A percentile compares a stretch with the other conserved stretches of the same genome.
These are phyloP conservation scores for Drosophila percnosoma DNA, from an alignment of 2,888 invertebrate species.

Conservation along the genomic window DNA sequence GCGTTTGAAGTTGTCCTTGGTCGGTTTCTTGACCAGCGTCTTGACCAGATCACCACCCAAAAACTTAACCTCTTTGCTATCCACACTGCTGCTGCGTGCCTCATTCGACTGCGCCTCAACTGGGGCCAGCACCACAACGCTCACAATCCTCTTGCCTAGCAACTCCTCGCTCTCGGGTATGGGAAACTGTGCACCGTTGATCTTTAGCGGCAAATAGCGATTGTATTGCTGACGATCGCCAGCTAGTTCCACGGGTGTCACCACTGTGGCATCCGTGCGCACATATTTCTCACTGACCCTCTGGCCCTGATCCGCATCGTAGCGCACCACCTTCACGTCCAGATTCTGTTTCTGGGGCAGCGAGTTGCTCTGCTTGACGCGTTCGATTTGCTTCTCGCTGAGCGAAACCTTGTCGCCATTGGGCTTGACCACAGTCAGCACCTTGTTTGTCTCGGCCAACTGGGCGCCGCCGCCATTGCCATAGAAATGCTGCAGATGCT, in stretches of 20 bases:
- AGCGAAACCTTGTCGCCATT: slow-evolving; percentile 87
- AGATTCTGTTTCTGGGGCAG: slow-evolving; percentile 87
- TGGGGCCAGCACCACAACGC: slow-evolving; percentile 94
- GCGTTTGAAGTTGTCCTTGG: slow-evolving; percentile 90
- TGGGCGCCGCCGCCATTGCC: slow-evolving; percentile 92
- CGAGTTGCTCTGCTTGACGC: slow-evolving; percentile 80
- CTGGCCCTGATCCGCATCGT: slow-evolving; percentile 90
- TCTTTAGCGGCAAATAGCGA: slow-evolving; percentile 93
- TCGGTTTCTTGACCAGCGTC: slow-evolving; percentile 90
- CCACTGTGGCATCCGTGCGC: slow-evolving; percentile 89
- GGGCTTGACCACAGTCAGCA: slow-evolving; percentile 88
- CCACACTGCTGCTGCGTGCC: slow-evolving; percentile 85
- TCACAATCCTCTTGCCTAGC: slow-evolving; percentile 91
- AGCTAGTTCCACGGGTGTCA: slow-evolving; percentile 90
- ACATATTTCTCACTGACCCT: slow-evolving; percentile 91
- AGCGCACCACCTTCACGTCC: slow-evolving; percentile 94
- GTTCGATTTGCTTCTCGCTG: slow-evolving; percentile 86
- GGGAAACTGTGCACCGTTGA: slow-evolving; percentile 93
- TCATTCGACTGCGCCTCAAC: slow-evolving; percentile 88
- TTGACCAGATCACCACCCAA: slow-evolving; percentile 91
- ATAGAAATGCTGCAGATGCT: slow-evolving; percentile 94
- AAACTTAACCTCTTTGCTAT: slow-evolving; percentile 90
- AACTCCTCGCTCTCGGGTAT: slow-evolving; percentile 92
- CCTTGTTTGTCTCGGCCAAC: slow-evolving; percentile 89
- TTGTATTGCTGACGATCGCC: slow-evolving; percentile 90